These are phyloP conservation scores for Diphyllodes magnificus DNA, from an alignment of 2,113 vertebrate genomes.

Conservation along the genomic window DNA sequence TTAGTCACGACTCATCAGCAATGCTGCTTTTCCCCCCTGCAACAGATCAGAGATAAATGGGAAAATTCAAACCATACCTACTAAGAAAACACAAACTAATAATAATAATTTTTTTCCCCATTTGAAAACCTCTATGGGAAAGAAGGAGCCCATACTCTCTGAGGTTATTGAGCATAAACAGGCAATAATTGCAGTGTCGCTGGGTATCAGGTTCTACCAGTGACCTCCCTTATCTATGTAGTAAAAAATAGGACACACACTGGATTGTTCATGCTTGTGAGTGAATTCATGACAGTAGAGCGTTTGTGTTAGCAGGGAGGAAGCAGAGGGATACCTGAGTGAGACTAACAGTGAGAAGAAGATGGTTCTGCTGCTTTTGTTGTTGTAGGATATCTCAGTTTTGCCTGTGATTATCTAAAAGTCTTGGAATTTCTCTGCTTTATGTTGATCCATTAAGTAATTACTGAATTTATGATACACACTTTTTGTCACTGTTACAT, in stretches of 20 bases:
- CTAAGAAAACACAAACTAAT: background rate
- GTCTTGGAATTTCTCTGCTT: background rate
- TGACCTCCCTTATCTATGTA: background rate
- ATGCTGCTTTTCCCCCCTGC: rapidly evolving
- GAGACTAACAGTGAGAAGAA: background rate
- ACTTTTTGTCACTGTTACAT: background rate
- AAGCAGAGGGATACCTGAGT: background rate
- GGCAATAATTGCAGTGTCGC: background rate
- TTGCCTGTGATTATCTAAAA: background rate
- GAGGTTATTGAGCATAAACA: background rate
- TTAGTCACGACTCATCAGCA: background rate
- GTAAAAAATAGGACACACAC: background rate
- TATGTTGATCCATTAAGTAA: background rate
- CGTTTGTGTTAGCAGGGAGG: background rate
- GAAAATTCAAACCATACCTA: background rate
- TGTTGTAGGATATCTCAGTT: background rate
- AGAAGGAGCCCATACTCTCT: background rate
- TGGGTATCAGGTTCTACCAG: background rate
- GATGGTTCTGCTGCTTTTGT: background rate
- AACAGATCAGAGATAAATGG: background rate
- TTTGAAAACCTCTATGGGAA: background rate
- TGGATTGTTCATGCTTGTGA: background rate
- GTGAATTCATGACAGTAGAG: background rate
- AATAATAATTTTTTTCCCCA: background rate
- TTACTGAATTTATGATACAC: background rate